Evolutionary conservation across 2,888 invertebrate species (phyloP).

Genomic region (Caenorhabditis sp.): DNA sequence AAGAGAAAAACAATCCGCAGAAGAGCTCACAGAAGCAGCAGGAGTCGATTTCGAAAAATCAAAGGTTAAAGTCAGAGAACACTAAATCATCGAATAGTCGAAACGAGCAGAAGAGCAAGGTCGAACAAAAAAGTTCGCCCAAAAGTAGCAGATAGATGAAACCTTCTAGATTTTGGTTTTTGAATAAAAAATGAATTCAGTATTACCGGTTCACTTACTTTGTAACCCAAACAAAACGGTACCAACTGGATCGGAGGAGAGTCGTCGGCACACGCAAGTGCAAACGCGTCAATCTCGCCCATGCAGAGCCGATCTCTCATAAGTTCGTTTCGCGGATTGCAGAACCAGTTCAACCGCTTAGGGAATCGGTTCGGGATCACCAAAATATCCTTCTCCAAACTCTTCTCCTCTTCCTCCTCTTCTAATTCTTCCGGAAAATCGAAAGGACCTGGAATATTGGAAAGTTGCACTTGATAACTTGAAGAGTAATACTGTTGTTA

Average conservation of each 20-base stretch:
- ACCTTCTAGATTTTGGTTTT: no score
- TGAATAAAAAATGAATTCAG: no score
- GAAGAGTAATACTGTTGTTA: no score
- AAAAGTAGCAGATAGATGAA: not conserved
- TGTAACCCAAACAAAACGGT: slow-evolving; percentile 71
- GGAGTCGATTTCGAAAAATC: no score
- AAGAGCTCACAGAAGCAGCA: no score
- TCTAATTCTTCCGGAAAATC: slow-evolving; percentile 52
- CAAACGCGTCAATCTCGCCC: slow-evolving; percentile 67
- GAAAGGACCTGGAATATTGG: slow-evolving; percentile 33
- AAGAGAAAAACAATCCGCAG: not conserved
- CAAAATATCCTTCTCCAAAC: slow-evolving; percentile 62
- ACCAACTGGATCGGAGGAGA: slow-evolving; percentile 70
- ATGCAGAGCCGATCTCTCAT: slow-evolving; percentile 70
- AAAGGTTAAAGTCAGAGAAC: no score
- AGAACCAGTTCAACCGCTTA: slow-evolving; percentile 66
- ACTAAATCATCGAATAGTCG: no score
- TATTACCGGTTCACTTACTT: slow-evolving; percentile 54
- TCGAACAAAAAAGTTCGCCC: not conserved
- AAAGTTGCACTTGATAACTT: no score
- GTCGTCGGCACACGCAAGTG: slow-evolving; percentile 69
- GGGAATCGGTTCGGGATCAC: slow-evolving; percentile 67
- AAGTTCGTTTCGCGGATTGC: slow-evolving; percentile 62
- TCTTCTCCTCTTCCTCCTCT: slow-evolving; percentile 57
- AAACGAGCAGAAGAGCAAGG: not conserved